phyloP scores from a whole-genome alignment of 2,888 invertebrate species.

The Brenthis ino region DNA sequence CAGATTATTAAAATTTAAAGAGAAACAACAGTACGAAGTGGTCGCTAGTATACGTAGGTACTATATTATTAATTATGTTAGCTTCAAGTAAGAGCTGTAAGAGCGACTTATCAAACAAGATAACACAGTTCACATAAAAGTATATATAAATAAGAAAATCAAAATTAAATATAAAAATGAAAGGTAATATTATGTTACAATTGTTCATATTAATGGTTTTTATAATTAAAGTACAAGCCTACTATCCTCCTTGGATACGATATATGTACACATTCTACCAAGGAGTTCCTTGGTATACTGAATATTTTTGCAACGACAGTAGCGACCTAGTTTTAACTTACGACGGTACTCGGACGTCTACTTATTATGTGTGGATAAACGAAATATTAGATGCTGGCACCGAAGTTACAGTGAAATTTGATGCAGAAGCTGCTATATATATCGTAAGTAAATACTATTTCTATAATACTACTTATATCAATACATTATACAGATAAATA shows the following conservation, averaged over 20 bases:
- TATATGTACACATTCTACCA: neutral
- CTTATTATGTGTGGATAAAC: constrained; percentile 18
- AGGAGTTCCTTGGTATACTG: neutral
- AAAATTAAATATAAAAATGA: no score
- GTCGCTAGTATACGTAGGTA: no score
- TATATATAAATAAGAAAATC: no score
- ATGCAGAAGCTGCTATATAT: constrained; percentile 1
- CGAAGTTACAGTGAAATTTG: constrained; percentile 14
- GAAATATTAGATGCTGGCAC: constrained; percentile 4
- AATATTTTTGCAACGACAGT: neutral
- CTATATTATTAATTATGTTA: no score
- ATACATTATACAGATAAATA: no score
- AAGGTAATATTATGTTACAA: neutral
- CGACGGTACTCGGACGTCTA: neutral
- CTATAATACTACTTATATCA: neutral
- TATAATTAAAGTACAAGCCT: neutral
- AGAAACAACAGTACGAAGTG: no score
- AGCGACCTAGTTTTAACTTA: neutral
- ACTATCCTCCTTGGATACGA: neutral
- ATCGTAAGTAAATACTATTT: constrained; percentile 1
- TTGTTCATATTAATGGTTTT: neutral
- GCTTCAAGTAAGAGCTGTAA: no score
- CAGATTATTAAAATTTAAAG: no score
- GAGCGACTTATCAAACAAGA: no score
- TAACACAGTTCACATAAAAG: no score